These are phyloP conservation scores for Ochropleura leucogaster DNA, from an alignment of 2,888 invertebrate genomes.

Conservation along the genomic window DNA sequence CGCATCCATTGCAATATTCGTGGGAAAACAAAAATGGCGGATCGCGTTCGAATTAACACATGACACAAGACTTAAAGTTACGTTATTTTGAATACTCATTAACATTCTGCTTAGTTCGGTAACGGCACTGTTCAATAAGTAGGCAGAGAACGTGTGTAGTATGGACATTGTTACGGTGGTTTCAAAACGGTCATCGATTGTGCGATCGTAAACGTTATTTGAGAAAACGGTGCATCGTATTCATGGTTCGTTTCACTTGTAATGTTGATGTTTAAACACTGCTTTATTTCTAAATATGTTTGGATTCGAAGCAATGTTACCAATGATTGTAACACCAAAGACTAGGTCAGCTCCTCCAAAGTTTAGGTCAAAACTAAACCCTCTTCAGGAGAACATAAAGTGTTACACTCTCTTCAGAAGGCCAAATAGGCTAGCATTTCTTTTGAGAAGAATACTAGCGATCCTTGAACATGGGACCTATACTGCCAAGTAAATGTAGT, in stretches of 20 bases:
- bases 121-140: constrained; percentile 69
- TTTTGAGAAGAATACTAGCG: not conserved
- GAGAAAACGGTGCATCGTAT: constrained; percentile 58
- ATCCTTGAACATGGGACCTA: not conserved
- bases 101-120: constrained; percentile 65
- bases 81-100: constrained; percentile 66
- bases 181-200: constrained; percentile 60
- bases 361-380: too few relatives aligned
- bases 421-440: too few relatives aligned
- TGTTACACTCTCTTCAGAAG: too few relatives aligned
- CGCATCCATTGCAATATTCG: constrained; percentile 51
- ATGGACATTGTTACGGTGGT: constrained; percentile 66
- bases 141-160: constrained; percentile 57
- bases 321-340: not conserved
- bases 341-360: not conserved
- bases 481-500: not conserved
- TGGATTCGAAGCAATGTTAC: constrained; percentile 1
- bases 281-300: constrained; percentile 8
- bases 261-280: constrained; percentile 15
- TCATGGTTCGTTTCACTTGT: constrained; percentile 27
- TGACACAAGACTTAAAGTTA: constrained; percentile 42
- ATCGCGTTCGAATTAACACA: constrained; percentile 55
- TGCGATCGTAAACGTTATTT: constrained; percentile 54
- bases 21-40: constrained; percentile 64
- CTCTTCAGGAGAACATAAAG: too few relatives aligned